Conservation (phyloP, 2,888 invertebrate species). For the Pycnomerus fuliginosus region DNA sequence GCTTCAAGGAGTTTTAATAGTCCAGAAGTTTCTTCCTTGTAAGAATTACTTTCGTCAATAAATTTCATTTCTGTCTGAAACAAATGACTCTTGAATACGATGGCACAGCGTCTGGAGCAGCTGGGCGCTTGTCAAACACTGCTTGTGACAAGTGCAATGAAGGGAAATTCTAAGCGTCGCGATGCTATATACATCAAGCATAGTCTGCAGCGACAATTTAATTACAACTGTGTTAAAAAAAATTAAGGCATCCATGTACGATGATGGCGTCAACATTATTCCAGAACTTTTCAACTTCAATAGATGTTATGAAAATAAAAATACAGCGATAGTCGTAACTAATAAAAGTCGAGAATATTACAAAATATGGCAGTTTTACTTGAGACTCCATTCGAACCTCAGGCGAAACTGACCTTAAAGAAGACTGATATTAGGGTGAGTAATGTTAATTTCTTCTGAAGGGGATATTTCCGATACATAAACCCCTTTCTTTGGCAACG, state of each 20-base stretch:
- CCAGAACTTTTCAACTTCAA: neutral
- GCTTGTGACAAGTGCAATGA: slow-evolving; percentile 46
- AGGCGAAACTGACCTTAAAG: slow-evolving; percentile 27
- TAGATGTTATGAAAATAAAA: neutral
- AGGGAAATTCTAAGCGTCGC: slow-evolving; percentile 37
- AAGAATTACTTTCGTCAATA: slow-evolving; percentile 4
- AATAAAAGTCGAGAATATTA: slow-evolving; percentile 37
- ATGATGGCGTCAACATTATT: too few species aligned
- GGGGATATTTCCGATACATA: slow-evolving; percentile 52
- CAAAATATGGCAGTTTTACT: slow-evolving; percentile 38
- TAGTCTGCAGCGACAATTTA: slow-evolving; percentile 37
- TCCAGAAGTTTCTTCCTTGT: too few species aligned
- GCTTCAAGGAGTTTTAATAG: too few species aligned
- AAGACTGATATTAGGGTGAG: slow-evolving; percentile 13
- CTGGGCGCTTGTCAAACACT: slow-evolving; percentile 38
- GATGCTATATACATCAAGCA: too few species aligned
- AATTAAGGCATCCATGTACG: too few species aligned
- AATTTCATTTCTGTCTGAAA: slow-evolving; percentile 16
- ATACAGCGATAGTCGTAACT: slow-evolving; percentile 1
- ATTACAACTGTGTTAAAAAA: too few species aligned
- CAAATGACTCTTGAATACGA: slow-evolving; percentile 26
- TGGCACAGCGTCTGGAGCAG: slow-evolving; percentile 29
- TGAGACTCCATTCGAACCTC: slow-evolving; percentile 31
- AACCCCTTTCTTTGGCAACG: slow-evolving; percentile 48
- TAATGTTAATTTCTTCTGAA: slow-evolving; percentile 31